Evolutionary conservation across 2,888 invertebrate genomes (phyloP), one percentile per base, ranked within the genome.

Genomic region (Syrista parreyssii): DNA sequence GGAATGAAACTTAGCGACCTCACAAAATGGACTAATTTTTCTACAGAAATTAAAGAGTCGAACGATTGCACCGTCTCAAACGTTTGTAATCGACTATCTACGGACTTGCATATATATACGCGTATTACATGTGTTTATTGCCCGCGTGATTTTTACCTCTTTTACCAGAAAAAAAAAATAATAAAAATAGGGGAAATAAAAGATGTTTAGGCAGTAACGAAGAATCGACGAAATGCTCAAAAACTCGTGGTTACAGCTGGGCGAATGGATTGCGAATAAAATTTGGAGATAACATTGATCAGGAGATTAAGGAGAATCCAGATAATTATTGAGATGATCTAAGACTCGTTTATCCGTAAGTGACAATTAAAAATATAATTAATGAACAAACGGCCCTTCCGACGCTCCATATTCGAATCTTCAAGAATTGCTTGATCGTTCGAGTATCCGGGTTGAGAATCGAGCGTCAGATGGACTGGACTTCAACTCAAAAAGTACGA

Each of bases 341-440:
- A 75, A 79, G 76, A 75, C 76, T 78, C 75, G 68, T 77, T 78
- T 69, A 76, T 73, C 68, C 36, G 77, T 71, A 40, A 68, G 74
- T 40, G 71, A 73, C 55, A 68, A 81, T 77, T 69, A 80, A 78
- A 75, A 79, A 80, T 79, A 76, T 76, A 68, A 75, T 79, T 74
- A 82, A 76, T 76, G 75, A 81, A 82, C 82, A 81, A 80, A 33
- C 77, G 77, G 84, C 83, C 82, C 77, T 80, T 82, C 74, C 85
- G 88, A 88, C 82, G 85, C 85, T 90, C 90, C 87, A 90, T 90
- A 91, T 87, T 87, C 91, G 91, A 89, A 89, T 84, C 80, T 84
- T 90, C 89, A 91, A 91, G 90, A 91, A 79, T 91, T 91, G 86
- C 90, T 91, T 90, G 91, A 89, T 85, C 81, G 82, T 89, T 91